Base-by-base conservation (phyloP, 2,888 invertebrate genomes). In the Habroteleia sp. region DNA sequence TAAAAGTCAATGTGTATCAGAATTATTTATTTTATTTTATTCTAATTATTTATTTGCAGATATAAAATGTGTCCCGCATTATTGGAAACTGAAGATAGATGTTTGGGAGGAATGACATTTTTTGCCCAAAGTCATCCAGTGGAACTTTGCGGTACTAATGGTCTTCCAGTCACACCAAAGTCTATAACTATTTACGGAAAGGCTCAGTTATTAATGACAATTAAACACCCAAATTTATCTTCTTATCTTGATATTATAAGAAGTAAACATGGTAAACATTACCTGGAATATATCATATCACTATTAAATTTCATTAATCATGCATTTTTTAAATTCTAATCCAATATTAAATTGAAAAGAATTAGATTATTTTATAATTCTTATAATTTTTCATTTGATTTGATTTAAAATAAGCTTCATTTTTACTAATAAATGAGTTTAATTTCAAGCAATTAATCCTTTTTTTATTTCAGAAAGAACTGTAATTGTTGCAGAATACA, bases 191-290 rank as follows among this genome's bases (percentile, higher is more conserved):
- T 99, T 84, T 91, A 97, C 60, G 98, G 98, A 3, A 91, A 93
- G 83, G 95, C 97, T 16, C 97, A 97, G 86, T 90, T 92, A 71
- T 90, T 98, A 8, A 94, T 95, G 84, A 93, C 93, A 0, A 89
- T 97, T 50, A 90, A 92, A 68, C 96, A 97, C 88, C 92, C 93
- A 0, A 92, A 96, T 89, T 90, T 99, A 48, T 97, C 97, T 83
- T 93, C 94, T 68, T 98, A 98, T 89, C 90, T 99, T 35, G 97
- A 98, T 89, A 93, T 98, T 56, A 93, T 96, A 76, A 91, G 97
- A 80, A 96, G 97, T 78, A 98, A 97, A 91, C 97, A 98, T 91
- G 98, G 97, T 96, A 90, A n/a, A n/a, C n/a, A n/a, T n/a, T n/a
- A n/a, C n/a, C n/a, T n/a, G n/a, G n/a, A n/a, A n/a, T n/a, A n/a